Base-by-base conservation (phyloP, 2,888 invertebrate species). In the Lutraria lutraria region DNA sequence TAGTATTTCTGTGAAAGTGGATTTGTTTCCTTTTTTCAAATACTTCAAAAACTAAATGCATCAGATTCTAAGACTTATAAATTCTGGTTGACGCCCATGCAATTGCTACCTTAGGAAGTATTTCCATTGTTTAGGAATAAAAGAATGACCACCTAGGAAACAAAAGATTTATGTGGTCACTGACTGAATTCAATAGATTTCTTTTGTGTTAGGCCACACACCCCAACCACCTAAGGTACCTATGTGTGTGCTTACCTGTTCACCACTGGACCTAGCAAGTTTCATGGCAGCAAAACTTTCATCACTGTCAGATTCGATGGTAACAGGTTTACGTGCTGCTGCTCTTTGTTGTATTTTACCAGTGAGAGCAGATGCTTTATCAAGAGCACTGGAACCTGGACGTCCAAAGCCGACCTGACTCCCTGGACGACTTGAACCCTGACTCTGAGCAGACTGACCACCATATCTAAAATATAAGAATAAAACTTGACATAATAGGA, bases 281-380 rank as follows among this genome's bases (percentile, higher is more conserved):
- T 93, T 88, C 79, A 92, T 53, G 63, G 87, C 83, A 84, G 88
- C 87, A 25, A 94, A 72, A 80, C 94, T 94, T 25, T 94, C 94
- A 85, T 95, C 95, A 85, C 94, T 95, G 83, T 94, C 95, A 13
- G 93, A 93, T 60, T 94, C 94, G 25, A 94, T 79, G 80, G 93
- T 93, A 54, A 93, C 92, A 19, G 92, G 80, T 68, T 90, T 92
- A 31, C 92, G 86, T 63, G 89, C 89, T 25, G 93, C 87, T 12
- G 92, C 91, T 60, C 92, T 88, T 81, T 92, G 91, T 19, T 93
- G 92, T 81, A 95, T 93, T 82, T 95, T 95, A 52, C 92, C 93
- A n/a, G 94, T 91, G 13, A 95, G 83, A 10, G 93, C 93, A 25
- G 92, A 90, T 19, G 94, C 94, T 89, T 94, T 95, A 81, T 93